A percentile compares a stretch with the other conserved stretches of the same genome.
Conservation (phyloP, 2,888 invertebrate species). For the Xestia c-nigrum region DNA sequence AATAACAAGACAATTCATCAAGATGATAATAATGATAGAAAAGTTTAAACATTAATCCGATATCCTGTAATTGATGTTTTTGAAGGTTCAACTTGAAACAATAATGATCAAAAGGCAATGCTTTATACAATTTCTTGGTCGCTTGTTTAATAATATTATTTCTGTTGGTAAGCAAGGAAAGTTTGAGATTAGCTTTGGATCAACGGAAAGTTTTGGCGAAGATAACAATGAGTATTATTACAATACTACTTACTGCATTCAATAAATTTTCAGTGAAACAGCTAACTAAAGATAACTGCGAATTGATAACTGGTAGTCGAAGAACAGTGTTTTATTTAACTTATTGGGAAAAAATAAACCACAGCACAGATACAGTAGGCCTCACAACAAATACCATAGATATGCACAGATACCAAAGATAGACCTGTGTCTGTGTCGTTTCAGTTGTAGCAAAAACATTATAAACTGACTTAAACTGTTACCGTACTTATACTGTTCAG, state of each 20-base stretch:
- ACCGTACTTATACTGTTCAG: too few relatives aligned
- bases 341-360: neutral
- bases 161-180: slow-evolving; percentile 22
- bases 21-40: slow-evolving; percentile 56
- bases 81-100: slow-evolving; percentile 55
- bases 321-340: neutral
- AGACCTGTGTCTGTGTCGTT: too few relatives aligned
- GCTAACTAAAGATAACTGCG: neutral
- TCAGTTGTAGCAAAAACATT: too few relatives aligned
- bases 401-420: too few relatives aligned
- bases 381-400: too few relatives aligned
- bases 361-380: neutral
- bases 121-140: slow-evolving; percentile 42
- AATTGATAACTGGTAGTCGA: neutral
- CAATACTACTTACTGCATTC: neutral
- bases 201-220: neutral
- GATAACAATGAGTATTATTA: slow-evolving; percentile 2
- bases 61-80: slow-evolving; percentile 62
- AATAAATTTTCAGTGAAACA: neutral
- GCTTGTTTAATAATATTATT: slow-evolving; percentile 37
- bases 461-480: too few relatives aligned
- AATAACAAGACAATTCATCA: slow-evolving; percentile 57
- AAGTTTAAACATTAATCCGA: slow-evolving; percentile 62
- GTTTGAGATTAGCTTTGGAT: slow-evolving; percentile 1
- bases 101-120: slow-evolving; percentile 57